Conservation (phyloP, 2,888 invertebrate species). For the Adelphocoris suturalis region DNA sequence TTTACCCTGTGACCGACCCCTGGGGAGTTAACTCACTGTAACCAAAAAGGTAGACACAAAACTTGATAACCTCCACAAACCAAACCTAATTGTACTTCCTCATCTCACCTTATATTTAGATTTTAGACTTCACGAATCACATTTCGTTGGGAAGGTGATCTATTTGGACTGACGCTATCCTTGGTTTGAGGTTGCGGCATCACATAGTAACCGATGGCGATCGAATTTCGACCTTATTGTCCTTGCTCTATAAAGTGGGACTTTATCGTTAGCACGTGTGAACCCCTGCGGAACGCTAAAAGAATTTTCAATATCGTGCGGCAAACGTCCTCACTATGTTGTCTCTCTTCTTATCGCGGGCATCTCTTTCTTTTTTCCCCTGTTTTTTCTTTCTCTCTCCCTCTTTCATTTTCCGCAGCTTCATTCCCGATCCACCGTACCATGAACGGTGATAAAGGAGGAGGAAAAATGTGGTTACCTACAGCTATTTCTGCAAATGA, state of each 20-base stretch:
- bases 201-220: background rate
- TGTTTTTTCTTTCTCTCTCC: constrained; percentile 25
- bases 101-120: too few relatives aligned
- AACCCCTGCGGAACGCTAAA: constrained; percentile 43
- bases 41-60: too few relatives aligned
- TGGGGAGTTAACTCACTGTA: too few relatives aligned
- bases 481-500: background rate
- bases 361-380: constrained; percentile 2
- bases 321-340: background rate
- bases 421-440: background rate
- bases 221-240: constrained; percentile 28
- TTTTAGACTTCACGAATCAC: too few relatives aligned
- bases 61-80: too few relatives aligned
- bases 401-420: background rate
- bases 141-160: too few relatives aligned
- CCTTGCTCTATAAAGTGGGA: constrained; percentile 22
- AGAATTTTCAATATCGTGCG: constrained; percentile 65
- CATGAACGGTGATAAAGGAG: constrained; percentile 22
- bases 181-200: background rate
- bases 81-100: too few relatives aligned
- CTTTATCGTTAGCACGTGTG: constrained; percentile 55
- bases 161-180: too few relatives aligned
- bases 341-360: background rate
- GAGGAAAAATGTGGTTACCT: background rate
- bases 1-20: too few relatives aligned